Evolutionary conservation across 1,140 invertebrate genomes (phyloP).

Genomic region (Drosophila seguyi): DNA sequence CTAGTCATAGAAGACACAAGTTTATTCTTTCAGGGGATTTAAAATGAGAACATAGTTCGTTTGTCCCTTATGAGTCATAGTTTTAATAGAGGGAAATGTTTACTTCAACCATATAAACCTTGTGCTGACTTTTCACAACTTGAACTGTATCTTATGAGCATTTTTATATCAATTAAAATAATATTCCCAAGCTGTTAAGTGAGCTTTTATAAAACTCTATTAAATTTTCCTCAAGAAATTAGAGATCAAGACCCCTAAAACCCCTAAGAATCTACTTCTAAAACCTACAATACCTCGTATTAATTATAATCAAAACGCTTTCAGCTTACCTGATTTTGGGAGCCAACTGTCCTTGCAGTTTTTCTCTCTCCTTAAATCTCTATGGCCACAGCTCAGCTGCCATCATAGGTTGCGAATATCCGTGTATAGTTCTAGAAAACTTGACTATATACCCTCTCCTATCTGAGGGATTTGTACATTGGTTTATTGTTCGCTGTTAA

Average conservation of each 20-base stretch:
- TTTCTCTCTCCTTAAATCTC: not conserved
- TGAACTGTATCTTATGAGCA: too few species aligned
- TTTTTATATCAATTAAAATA: too few species aligned
- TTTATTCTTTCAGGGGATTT: not conserved
- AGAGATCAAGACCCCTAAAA: too few species aligned
- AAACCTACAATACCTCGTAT: too few species aligned
- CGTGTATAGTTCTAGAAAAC: slow-evolving; percentile 10
- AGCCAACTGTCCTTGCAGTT: slow-evolving; percentile 35
- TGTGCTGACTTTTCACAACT: too few species aligned
- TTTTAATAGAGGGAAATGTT: not conserved
- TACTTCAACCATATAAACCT: not conserved
- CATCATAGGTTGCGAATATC: not conserved
- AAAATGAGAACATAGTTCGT: not conserved
- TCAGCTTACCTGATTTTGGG: slow-evolving; percentile 36
- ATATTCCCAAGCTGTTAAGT: too few species aligned
- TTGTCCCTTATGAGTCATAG: not conserved
- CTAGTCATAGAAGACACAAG: not conserved
- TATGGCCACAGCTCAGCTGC: slow-evolving; percentile 19
- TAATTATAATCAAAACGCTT: not conserved
- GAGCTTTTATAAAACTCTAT: too few species aligned
- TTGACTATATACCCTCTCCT: not conserved
- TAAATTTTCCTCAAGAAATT: too few species aligned
- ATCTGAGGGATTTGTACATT: slow-evolving; percentile 21
- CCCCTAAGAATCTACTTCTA: too few species aligned
- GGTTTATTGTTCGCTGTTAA: slow-evolving; percentile 40